These are phyloP conservation scores for Atrina japonica DNA, from an alignment of 2,888 invertebrate species.

Conservation along the genomic window DNA sequence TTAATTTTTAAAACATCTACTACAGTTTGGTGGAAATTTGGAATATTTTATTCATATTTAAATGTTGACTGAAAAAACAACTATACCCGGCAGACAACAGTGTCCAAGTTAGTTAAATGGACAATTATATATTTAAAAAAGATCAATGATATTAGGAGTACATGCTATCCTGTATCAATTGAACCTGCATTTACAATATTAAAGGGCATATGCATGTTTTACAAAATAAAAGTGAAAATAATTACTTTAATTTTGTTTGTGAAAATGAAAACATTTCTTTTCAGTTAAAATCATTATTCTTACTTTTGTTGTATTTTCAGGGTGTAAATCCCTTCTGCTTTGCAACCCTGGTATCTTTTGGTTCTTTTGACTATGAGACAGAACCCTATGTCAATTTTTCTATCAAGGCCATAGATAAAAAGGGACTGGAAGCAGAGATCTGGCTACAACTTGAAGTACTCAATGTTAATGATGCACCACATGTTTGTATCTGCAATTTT, in stretches of 20 bases:
- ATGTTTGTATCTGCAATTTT: slow-evolving; percentile 45
- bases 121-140: too few species aligned
- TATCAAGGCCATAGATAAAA: slow-evolving; percentile 53
- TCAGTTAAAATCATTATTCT: not conserved
- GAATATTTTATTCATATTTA: too few species aligned
- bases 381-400: slow-evolving; percentile 45
- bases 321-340: slow-evolving; percentile 53
- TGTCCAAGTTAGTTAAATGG: too few species aligned
- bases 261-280: not conserved
- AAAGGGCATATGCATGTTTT: too few species aligned
- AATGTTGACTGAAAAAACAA: too few species aligned
- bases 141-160: too few species aligned
- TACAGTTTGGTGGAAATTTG: too few species aligned
- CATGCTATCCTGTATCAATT: too few species aligned
- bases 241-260: not conserved
- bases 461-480: slow-evolving; percentile 60
- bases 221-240: too few species aligned
- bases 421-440: slow-evolving; percentile 27
- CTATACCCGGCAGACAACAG: too few species aligned
- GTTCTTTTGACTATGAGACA: slow-evolving; percentile 53
- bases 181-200: too few species aligned
- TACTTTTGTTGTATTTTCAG: slow-evolving; percentile 13
- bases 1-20: too few species aligned
- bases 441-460: slow-evolving; percentile 51
- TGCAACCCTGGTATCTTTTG: slow-evolving; percentile 41